These are phyloP conservation scores for Halictus ligatus DNA, from an alignment of 2,888 invertebrate genomes.

Conservation along the genomic window DNA sequence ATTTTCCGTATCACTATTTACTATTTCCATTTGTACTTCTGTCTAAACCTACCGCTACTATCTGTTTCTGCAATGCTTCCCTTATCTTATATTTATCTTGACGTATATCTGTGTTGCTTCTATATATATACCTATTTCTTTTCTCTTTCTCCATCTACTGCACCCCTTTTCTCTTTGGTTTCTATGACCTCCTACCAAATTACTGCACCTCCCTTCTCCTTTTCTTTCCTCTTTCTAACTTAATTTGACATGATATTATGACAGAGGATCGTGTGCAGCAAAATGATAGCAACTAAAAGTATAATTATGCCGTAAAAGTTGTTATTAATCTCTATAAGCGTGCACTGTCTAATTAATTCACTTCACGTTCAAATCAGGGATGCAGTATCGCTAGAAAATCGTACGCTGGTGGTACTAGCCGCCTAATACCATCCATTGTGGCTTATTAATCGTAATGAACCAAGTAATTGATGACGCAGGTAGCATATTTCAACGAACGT, in stretches of 20 bases:
- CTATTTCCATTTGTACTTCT: not conserved
- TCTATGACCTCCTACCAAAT: not conserved
- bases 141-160: not conserved
- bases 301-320: not conserved
- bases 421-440: not conserved
- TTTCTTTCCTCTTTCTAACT: not conserved
- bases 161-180: not conserved
- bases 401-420: not conserved
- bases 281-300: not conserved
- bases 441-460: slow-evolving; percentile 20
- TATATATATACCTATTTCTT: not conserved
- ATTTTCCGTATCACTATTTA: not conserved
- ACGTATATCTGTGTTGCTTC: not conserved
- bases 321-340: not conserved
- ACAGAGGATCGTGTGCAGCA: not conserved
- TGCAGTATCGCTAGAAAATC: not conserved
- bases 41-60: not conserved
- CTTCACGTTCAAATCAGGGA: not conserved
- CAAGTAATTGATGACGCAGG: slow-evolving; percentile 24
- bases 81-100: not conserved
- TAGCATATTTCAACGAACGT: not conserved
- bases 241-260: not conserved
- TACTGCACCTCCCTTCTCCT: not conserved
- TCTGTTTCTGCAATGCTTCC: not conserved
- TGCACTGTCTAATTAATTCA: not conserved